phyloP scores from a whole-genome alignment of 1,140 invertebrate species.

The Drosophila biarmipes region DNA sequence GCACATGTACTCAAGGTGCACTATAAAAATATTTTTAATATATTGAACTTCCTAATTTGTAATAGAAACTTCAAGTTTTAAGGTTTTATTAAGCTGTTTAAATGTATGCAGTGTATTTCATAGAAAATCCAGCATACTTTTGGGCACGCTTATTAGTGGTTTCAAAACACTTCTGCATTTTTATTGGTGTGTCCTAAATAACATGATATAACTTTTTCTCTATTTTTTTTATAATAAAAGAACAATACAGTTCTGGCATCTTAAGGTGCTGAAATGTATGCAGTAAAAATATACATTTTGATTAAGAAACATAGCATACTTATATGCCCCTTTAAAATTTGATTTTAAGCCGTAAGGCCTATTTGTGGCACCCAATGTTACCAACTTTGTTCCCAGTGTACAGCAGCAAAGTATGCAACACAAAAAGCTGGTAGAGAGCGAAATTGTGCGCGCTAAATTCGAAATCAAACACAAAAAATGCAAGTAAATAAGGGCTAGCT shows the following conservation, averaged over 20 bases:
- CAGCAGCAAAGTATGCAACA: constrained; percentile 53
- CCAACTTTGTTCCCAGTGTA: constrained; percentile 4
- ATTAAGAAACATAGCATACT: neutral
- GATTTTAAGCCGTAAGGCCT: no score
- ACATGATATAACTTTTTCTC: no score
- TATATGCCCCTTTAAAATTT: neutral
- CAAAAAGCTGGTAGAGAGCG: constrained; percentile 30
- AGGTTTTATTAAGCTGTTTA: no score
- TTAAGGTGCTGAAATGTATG: no score
- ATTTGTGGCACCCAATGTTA: no score
- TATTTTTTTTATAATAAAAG: no score
- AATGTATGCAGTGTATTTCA: no score
- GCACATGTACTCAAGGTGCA: constrained; percentile 17
- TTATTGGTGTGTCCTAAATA: no score
- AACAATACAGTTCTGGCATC: no score
- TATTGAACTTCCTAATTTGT: neutral
- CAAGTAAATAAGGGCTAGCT: constrained; percentile 65
- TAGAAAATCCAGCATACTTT: no score
- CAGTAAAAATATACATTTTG: neutral
- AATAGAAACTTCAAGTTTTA: neutral
- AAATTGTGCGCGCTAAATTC: constrained; percentile 78
- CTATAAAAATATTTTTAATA: neutral
- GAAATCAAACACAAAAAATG: constrained; percentile 75
- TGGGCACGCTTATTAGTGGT: no score
- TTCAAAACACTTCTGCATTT: no score